phyloP scores from a whole-genome alignment of 2,888 invertebrate genomes.

The Chaetogeoica ovagalla region DNA sequence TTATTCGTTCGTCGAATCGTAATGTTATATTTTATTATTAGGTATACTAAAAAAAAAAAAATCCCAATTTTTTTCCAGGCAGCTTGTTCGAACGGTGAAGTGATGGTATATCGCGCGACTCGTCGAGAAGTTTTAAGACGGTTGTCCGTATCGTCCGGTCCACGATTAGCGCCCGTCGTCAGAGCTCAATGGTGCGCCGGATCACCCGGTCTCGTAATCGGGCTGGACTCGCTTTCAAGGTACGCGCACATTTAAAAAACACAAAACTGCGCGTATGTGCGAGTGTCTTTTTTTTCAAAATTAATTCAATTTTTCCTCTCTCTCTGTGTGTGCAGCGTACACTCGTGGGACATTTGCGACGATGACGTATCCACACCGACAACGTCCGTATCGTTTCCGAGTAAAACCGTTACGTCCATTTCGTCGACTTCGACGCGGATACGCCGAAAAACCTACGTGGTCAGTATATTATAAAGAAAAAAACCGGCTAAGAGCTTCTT shows the following conservation, averaged over 20 bases:
- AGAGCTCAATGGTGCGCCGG: slow-evolving; percentile 24
- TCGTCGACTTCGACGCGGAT: background rate
- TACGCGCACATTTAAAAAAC: background rate
- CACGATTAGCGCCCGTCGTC: background rate
- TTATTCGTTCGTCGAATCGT: no score
- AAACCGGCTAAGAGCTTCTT: no score
- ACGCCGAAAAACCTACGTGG: slow-evolving; percentile 7
- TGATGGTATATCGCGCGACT: background rate
- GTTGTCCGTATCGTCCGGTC: background rate
- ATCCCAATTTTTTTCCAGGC: background rate
- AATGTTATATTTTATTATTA: no score
- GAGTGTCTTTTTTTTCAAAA: no score
- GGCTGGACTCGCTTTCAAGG: slow-evolving; percentile 24
- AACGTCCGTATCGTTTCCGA: background rate
- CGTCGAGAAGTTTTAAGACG: background rate
- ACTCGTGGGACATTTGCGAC: slow-evolving; percentile 22
- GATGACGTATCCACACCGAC: background rate
- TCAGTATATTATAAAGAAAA: background rate
- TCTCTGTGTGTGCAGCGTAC: background rate
- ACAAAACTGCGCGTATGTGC: background rate
- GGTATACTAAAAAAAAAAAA: no score
- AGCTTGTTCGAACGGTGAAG: background rate
- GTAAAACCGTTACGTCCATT: background rate
- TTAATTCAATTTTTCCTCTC: no score
- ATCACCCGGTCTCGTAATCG: slow-evolving; percentile 23